Percentiles rank a stretch among this genome's conserved stretches.
These are phyloP conservation scores for Sphinx pinastri DNA, from an alignment of 2,888 invertebrate species.

Conservation along the genomic window DNA sequence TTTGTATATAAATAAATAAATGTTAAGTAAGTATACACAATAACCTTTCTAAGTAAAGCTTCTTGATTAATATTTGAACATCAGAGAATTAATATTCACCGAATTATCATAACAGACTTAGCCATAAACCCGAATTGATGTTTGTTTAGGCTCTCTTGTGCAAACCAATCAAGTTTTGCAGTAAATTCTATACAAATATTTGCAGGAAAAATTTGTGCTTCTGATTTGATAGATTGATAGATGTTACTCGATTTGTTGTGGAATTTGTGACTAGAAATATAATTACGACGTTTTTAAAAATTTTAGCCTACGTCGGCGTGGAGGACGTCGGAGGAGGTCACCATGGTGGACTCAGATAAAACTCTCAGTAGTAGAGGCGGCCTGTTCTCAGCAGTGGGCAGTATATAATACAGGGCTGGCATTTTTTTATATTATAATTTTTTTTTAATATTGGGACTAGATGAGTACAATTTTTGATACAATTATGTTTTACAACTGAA, in stretches of 20 bases:
- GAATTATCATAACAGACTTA: constrained; percentile 39
- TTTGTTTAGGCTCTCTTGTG: constrained; percentile 39
- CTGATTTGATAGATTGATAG: constrained; percentile 36
- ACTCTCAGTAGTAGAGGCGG: too few species aligned
- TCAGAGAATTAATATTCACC: constrained; percentile 26
- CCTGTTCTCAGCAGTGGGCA: too few species aligned
- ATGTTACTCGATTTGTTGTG: neutral
- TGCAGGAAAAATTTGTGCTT: constrained; percentile 37
- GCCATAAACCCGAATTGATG: constrained; percentile 36
- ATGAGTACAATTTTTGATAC: too few species aligned
- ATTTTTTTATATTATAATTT: too few species aligned
- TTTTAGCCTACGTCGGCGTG: too few species aligned
- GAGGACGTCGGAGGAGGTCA: too few species aligned
- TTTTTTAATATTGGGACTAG: too few species aligned
- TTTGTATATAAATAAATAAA: neutral
- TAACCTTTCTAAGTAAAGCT: constrained; percentile 5
- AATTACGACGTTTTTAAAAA: too few species aligned
- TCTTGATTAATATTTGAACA: constrained; percentile 23
- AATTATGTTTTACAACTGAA: too few species aligned
- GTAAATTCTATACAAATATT: constrained; percentile 35
- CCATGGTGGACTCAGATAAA: too few species aligned
- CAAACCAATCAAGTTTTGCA: constrained; percentile 42
- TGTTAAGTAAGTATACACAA: neutral
- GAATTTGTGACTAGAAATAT: too few species aligned
- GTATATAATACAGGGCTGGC: too few species aligned